Evolutionary conservation across 2,113 vertebrate species (phyloP).

Genomic region (Protobothrops flavoviridis): DNA sequence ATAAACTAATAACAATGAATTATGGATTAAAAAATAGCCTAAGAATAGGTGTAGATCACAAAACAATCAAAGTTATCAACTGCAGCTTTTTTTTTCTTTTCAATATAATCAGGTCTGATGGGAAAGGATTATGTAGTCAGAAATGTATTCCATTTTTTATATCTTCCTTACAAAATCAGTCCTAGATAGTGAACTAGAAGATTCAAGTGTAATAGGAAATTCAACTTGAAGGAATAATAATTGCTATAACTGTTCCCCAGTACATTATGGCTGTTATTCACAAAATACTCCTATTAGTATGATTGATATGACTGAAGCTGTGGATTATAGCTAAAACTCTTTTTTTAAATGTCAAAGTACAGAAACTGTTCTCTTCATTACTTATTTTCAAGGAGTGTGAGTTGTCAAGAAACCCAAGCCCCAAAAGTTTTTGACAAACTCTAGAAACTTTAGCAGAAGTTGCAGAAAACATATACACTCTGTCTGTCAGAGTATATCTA

Average conservation of each 20-base stretch:
- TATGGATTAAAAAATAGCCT: not conserved
- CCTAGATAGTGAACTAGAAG: not conserved
- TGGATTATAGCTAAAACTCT: not conserved
- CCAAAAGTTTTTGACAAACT: not conserved
- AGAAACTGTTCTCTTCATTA: constrained; percentile 6
- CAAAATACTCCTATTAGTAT: constrained; percentile 16
- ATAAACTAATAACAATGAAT: not conserved
- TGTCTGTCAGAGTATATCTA: not conserved
- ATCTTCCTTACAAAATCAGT: constrained; percentile 1
- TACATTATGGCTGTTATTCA: not conserved
- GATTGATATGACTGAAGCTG: constrained; percentile 1
- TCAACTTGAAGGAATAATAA: constrained; percentile 17
- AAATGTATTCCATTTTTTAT: not conserved
- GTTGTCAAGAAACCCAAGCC: not conserved
- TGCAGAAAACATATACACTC: not conserved
- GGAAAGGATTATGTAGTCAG: not conserved
- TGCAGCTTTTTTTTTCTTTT: not conserved
- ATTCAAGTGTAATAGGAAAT: constrained; percentile 11
- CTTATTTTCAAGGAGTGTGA: not conserved
- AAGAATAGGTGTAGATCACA: not conserved
- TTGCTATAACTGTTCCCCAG: not conserved
- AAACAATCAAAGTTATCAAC: not conserved
- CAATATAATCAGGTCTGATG: not conserved
- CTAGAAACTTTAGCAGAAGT: not conserved
- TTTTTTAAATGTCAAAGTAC: not conserved